Evolutionary conservation across 2,888 invertebrate genomes (phyloP).

Genomic region (Monochamus alternatus): DNA sequence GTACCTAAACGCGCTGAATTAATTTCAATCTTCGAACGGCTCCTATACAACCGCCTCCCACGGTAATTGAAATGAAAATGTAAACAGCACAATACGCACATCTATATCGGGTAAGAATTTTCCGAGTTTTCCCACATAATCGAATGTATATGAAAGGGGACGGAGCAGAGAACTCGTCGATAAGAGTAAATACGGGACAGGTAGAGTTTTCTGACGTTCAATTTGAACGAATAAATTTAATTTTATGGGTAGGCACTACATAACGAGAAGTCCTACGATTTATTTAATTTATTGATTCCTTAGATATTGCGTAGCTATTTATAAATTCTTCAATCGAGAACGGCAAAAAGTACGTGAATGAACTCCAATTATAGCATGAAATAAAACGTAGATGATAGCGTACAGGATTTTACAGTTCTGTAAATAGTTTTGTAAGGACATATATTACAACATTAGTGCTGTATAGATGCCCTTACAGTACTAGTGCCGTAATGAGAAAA

Average conservation of each 20-base stretch:
- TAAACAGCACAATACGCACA: conserved; percentile 16
- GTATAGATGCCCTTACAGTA: no score
- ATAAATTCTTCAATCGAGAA: no score
- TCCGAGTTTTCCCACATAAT: conserved; percentile 1
- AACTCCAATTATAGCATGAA: no score
- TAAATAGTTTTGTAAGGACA: no score
- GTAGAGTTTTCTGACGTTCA: background rate
- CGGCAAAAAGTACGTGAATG: no score
- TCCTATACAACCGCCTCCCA: background rate
- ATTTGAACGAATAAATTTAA: conserved; percentile 1
- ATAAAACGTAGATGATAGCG: no score
- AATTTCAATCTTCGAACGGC: conserved; percentile 12
- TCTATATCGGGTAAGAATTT: conserved; percentile 1
- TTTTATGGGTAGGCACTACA: background rate
- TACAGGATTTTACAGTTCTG: no score
- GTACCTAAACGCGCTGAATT: background rate
- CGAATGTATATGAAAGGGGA: background rate
- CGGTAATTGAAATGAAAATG: conserved; percentile 14
- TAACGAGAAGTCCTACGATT: background rate
- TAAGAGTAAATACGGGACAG: conserved; percentile 8
- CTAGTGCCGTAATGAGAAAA: no score
- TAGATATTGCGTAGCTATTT: no score
- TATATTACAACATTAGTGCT: no score
- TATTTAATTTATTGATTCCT: no score
- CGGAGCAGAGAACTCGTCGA: background rate